phyloP scores from a whole-genome alignment of 2,888 invertebrate species.

The Octonoba sinensis region DNA sequence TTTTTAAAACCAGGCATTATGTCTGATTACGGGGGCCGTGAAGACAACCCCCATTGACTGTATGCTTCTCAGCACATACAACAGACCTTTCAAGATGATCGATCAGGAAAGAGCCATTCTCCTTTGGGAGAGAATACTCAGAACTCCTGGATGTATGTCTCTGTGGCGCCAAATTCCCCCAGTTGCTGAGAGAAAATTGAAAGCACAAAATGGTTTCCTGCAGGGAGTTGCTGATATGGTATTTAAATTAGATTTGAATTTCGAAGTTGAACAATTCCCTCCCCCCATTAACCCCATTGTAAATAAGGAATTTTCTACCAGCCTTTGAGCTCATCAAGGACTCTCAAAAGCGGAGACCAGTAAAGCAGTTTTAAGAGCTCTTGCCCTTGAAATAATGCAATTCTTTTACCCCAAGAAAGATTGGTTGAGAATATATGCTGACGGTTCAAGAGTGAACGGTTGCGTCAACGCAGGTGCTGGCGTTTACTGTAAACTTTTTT shows the following conservation, averaged over 20 bases:
- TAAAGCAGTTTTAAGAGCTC: no score
- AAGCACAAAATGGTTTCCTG: neutral
- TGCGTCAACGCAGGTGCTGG: neutral
- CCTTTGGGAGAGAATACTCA: no score
- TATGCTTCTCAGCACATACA: slow-evolving; percentile 9
- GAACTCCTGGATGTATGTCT: neutral
- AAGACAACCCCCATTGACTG: slow-evolving; percentile 11
- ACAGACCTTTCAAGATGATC: slow-evolving; percentile 13
- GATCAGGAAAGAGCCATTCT: slow-evolving; percentile 8
- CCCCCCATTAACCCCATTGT: neutral
- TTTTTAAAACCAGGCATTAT: slow-evolving; percentile 4
- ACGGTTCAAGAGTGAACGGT: no score
- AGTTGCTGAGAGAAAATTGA: neutral
- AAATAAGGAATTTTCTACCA: slow-evolving; percentile 1
- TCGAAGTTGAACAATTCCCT: no score
- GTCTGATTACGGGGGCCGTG: slow-evolving; percentile 12
- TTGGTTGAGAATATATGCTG: no score
- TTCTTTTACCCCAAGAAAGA: no score
- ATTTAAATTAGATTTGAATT: no score
- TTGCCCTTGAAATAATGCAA: no score
- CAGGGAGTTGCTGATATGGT: no score
- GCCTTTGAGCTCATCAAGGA: no score
- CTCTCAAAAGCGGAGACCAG: no score
- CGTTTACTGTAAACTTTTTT: slow-evolving; percentile 1
- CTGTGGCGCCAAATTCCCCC: no score